Conservation (phyloP, 2,113 vertebrate genomes). For the Orcinus orca region DNA sequence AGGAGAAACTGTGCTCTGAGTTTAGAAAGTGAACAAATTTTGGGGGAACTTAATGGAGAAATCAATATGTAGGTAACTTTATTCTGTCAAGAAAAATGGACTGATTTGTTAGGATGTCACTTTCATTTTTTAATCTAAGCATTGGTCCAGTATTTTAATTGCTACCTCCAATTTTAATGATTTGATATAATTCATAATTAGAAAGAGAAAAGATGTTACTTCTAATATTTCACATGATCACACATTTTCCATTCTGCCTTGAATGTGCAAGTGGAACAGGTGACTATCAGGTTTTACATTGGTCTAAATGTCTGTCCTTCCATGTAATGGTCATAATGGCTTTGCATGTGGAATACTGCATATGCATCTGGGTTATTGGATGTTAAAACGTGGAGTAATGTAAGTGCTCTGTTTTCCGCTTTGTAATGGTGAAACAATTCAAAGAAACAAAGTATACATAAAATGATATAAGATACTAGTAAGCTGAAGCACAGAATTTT, state of each 20-base stretch:
- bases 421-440: neutral
- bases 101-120: neutral
- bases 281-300: neutral
- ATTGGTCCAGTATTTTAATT: conserved; percentile 40
- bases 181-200: conserved; percentile 51
- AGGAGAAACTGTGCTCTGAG: neutral
- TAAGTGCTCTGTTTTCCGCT: neutral
- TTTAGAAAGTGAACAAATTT: conserved; percentile 67
- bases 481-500: neutral
- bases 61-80: conserved; percentile 32
- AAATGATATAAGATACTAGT: neutral
- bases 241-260: neutral
- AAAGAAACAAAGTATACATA: neutral
- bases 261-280: neutral
- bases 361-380: fast-evolving
- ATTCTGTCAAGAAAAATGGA: neutral
- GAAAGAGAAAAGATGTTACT: conserved; percentile 51
- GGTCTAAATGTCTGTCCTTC: neutral
- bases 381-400: neutral
- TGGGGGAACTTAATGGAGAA: conserved; percentile 36
- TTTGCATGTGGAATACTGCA: neutral
- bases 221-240: neutral
- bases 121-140: neutral
- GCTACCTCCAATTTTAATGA: neutral
- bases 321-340: neutral